Evolutionary conservation across 2,888 invertebrate genomes (phyloP), one percentile per base, ranked within the genome.

Genomic region (Diarsia brunnea): DNA sequence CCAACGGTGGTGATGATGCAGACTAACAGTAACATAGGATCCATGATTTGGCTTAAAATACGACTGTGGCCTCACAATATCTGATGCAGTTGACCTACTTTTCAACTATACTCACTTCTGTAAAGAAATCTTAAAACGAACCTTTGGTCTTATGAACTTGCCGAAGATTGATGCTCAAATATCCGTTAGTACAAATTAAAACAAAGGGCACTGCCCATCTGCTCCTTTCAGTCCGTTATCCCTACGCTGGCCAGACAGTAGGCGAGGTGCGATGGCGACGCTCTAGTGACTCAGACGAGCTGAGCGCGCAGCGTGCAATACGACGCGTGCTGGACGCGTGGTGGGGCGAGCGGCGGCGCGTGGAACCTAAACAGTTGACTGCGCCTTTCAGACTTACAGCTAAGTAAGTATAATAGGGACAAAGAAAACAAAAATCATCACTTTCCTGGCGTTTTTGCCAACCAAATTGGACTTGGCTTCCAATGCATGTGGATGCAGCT

Each of bases 231-330:
- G 96, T 95, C 0, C 93, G 95, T 0, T 96, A 93, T 77, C 96
- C 96, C 0, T 95, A 95, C 84, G 94, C 96, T 1, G 96, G 96
- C 0, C 96, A 96, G 82, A 93, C 95, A 4, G 96, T 96, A 0
- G 96, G 96, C 1, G 96, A 96, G 69, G 96, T 96, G 7, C 89
- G 95, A 0, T 95, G 94, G 95, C 92, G 95, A 0, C 87, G 92
- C 0, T 87, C 90, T 1, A 91, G 92, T 21, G 93, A 92, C 4
- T 90, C 93, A 0, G 91, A 92, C 27, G 88, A 90, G 76, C 70
- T 91, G 65, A 92, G 92, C 49, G 93, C 92, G 0, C 91, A 91
- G 70, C 90, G 93, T 0, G 93, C 93, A 0, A 91, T 95, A 51
- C 89, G 94, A 0, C 91, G 95, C 10, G 95, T 96, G 60, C 85